Evolutionary conservation across 2,888 invertebrate species (phyloP).

Genomic region (Melinopterus prodromus): DNA sequence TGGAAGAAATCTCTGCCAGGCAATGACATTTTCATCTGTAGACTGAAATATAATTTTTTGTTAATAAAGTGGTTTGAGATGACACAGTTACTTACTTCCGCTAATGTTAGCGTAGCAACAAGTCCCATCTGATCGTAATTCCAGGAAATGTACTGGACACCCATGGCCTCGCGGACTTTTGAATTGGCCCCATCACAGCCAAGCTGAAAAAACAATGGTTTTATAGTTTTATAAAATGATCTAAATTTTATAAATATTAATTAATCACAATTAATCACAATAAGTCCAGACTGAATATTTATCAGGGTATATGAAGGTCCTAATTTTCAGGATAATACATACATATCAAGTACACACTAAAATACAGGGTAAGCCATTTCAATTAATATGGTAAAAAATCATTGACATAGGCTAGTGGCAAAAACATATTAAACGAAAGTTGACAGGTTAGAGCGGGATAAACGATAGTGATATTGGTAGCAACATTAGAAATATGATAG

Average conservation of each 20-base stretch:
- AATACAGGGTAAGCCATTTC: too few relatives aligned
- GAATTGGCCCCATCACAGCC: conserved; percentile 97
- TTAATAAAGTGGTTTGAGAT: conserved; percentile 18
- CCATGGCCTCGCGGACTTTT: conserved; percentile 82
- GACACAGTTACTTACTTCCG: conserved; percentile 67
- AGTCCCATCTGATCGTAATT: conserved; percentile 91
- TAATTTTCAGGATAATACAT: too few relatives aligned
- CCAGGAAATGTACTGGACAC: conserved; percentile 80
- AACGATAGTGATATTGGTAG: too few relatives aligned
- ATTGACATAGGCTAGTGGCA: too few relatives aligned
- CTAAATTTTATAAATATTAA: conserved; percentile 9
- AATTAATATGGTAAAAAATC: too few relatives aligned
- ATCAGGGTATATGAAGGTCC: too few relatives aligned
- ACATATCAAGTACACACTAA: too few relatives aligned
- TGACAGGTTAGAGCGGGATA: too few relatives aligned
- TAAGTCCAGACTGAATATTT: neutral
- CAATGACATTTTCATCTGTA: conserved; percentile 82
- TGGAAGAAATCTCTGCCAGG: conserved; percentile 96
- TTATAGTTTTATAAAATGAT: neutral
- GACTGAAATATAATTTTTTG: conserved; percentile 61
- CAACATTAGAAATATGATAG: too few relatives aligned
- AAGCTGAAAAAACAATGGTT: conserved; percentile 65
- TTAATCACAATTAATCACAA: neutral
- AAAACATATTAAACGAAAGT: too few relatives aligned
- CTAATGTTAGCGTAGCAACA: conserved; percentile 87